Conservation (phyloP, 2,113 vertebrate species). For the Grantiella picta region DNA sequence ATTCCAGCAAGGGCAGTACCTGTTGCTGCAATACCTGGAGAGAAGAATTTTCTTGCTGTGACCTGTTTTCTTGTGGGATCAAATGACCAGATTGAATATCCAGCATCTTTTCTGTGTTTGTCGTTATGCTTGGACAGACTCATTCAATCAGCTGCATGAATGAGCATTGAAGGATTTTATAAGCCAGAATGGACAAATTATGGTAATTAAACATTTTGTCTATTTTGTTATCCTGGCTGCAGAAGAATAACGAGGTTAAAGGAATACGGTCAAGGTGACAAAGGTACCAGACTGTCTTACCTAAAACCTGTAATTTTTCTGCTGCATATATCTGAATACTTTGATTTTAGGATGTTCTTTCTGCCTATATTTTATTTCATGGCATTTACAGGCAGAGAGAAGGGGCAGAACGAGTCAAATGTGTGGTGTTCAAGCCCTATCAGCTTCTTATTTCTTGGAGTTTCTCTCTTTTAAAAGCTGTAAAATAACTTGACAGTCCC, state of each 20-base stretch:
- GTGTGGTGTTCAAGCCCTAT: fast-evolving
- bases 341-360: not conserved
- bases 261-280: not conserved
- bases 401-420: not conserved
- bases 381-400: not conserved
- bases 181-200: constrained; percentile 13
- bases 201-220: constrained; percentile 38
- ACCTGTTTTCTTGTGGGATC: not conserved
- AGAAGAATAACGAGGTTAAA: constrained; percentile 14
- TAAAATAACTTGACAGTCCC: not conserved
- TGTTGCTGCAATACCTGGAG: not conserved
- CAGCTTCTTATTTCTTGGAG: not conserved
- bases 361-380: not conserved
- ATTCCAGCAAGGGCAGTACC: not conserved
- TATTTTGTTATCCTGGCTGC: not conserved
- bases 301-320: not conserved
- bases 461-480: not conserved
- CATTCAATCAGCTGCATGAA: constrained; percentile 45
- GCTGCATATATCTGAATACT: not conserved
- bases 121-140: constrained; percentile 18
- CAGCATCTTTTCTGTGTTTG: not conserved
- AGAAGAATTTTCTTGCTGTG: not conserved
- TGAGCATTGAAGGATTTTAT: not conserved
- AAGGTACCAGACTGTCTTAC: not conserved
- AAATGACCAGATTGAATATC: not conserved